Conservation (phyloP, 2,113 vertebrate species). For the Tetrao urogallus region DNA sequence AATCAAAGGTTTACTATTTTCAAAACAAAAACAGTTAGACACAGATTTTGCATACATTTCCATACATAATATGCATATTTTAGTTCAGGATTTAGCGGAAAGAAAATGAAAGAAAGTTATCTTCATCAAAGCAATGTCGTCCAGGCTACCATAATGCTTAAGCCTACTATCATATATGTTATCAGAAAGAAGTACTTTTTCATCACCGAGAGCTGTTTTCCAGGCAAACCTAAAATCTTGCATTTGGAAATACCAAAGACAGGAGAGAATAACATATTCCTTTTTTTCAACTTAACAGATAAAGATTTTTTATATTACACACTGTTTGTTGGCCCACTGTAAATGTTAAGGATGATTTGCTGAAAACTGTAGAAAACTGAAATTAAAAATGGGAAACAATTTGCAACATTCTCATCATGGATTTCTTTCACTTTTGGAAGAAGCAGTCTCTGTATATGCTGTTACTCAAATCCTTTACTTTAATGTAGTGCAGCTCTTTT, state of each 20-base stretch:
- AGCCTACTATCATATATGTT: background rate
- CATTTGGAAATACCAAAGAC: background rate
- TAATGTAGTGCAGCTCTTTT: background rate
- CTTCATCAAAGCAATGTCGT: background rate
- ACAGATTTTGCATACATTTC: background rate
- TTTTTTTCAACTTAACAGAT: background rate
- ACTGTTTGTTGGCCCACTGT: background rate
- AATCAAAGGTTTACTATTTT: constrained; percentile 1
- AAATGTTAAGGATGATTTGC: background rate
- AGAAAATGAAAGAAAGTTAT: background rate
- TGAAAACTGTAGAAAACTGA: background rate
- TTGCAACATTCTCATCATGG: background rate
- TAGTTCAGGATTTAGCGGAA: background rate
- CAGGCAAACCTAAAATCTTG: background rate
- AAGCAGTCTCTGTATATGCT: background rate
- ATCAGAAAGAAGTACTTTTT: background rate
- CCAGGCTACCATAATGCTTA: background rate
- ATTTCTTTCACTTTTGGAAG: background rate
- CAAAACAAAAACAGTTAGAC: background rate
- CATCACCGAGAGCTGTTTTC: background rate
- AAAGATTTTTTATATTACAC: background rate
- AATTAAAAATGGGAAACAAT: background rate
- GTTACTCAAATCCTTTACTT: background rate
- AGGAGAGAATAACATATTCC: background rate
- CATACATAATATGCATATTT: background rate